Evolutionary conservation across 2,888 invertebrate species (phyloP), one percentile per base, ranked within the genome.

Genomic region (Diloba caeruleocephala): DNA sequence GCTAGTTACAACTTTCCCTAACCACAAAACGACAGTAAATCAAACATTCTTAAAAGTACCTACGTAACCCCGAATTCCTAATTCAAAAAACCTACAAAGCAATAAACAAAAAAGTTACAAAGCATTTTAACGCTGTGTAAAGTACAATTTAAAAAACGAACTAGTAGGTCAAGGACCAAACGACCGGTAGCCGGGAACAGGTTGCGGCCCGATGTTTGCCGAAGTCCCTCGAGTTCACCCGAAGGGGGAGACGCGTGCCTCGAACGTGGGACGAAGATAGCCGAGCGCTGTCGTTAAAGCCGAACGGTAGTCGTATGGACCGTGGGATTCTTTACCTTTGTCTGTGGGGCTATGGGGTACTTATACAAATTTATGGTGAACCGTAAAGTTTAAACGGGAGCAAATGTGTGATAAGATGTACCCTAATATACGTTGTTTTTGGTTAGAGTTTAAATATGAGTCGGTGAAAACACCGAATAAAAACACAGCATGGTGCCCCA

Each of bases 131-230:
- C 59, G 63, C 55, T 54, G 54, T 46, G 28, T 44, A 39, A 56
- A 53, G 44, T 64, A 61, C 54, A 58, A 54, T 54, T 63, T 48
- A 59, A 63, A 71, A 62, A 75, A 63, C 26, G 60, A 61, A 61
- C 53, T 48, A 51, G 59, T 73, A 64, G 70, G 78, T 79, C 80
- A 78, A 78, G 79, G 74, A 76, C 71, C 76, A 79, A 70, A 63
- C 64, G 54, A 64, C 74, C 68, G 61, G 76, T 76, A 69, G 76
- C 74, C 12, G 57, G 55, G 61, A 78, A 76, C 80, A 73, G 74
- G 79, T 81, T 78, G 68, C 49, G 6, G 0, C 14, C 19, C 59
- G 57, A 65, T 32, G 43, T 14, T 39, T 8, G 5, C 38, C 72
- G 74, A 74, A 9, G 28, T 14, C 23, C 0, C 7, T 34, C 71